Base-by-base conservation (phyloP, 1,140 invertebrate species). In the Drosophila persimilis region DNA sequence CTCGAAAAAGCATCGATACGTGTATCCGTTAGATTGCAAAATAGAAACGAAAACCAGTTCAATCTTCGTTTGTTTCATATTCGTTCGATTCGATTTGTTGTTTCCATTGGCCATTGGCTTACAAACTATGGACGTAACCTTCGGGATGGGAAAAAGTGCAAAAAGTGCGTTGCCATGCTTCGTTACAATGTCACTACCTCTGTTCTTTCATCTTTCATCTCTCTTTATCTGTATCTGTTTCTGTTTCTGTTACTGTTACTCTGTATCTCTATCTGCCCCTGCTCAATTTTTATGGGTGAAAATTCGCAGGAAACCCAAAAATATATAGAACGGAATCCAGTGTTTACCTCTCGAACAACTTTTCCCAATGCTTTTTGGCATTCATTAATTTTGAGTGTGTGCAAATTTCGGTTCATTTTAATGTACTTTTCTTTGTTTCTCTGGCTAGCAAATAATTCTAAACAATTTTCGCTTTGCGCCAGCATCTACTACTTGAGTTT, bases 51-150 rank as follows among this genome's bases (percentile, higher is more conserved):
- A 55, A 66, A 66, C 65, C 62, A 46, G 54, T 59, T 69, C 47
- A 46, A 69, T 43, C 17, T 51, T 55, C 17, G 50, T 45, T 58
- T 48, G 56, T 67, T 69, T 74, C 35, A 39, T 13, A 39, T 39
- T 39, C 61, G 52, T 72, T 73, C 47, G 59, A 64, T 73, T 80
- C 58, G 46, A 63, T 78, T 78, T 58, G 35, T 13, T 39, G 35
- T 39, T 39, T 77, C 57, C 75, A 76, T 76, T 86, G 80, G 79
- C 83, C 75, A 45, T 77, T 86, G 81, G 75, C 89, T 90, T 90
- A 89, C 74, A 89, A 89, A 78, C 89, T 90, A 90, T 90, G 89
- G 89, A 90, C 89, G 89, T 90, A 86, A 86, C 83, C 81, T 86
- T 75, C 74, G 81, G 81, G 81, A 86, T 86, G 81, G 81, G 81